phyloP scores from a whole-genome alignment of 2,113 vertebrate species.

The Chunga burmeisteri region DNA sequence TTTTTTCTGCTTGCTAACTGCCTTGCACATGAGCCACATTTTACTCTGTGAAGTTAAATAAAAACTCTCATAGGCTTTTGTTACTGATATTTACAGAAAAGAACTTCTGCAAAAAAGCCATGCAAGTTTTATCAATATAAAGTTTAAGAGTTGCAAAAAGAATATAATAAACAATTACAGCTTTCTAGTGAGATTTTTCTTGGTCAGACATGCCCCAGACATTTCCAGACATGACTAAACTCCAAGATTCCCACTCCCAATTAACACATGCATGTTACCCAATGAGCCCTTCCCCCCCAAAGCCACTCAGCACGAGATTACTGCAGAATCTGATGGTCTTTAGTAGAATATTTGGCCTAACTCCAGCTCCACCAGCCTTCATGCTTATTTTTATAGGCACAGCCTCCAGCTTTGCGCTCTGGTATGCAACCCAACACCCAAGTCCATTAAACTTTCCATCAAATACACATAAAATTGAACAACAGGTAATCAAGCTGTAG shows the following conservation, averaged over 20 bases:
- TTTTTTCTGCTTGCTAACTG: neutral
- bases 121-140: neutral
- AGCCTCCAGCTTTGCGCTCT: neutral
- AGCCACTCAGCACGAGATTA: conserved; percentile 18
- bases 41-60: neutral
- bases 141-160: neutral
- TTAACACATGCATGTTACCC: neutral
- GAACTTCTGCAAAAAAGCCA: neutral
- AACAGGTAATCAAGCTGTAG: conserved; percentile 13
- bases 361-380: conserved; percentile 24
- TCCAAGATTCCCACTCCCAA: conserved; percentile 38
- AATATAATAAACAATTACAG: neutral
- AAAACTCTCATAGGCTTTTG: neutral
- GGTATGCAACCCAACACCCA: conserved; percentile 42
- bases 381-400: conserved; percentile 53
- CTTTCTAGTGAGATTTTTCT: conserved; percentile 18
- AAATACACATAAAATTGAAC: conserved; percentile 20
- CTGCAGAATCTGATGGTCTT: conserved; percentile 28
- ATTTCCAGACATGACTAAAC: conserved; percentile 50
- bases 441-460: conserved; percentile 19
- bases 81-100: neutral
- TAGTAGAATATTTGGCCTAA: neutral
- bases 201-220: conserved; percentile 22
- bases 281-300: neutral
- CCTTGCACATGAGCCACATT: neutral